Percentiles rank a stretch among this genome's conserved stretches.
These are phyloP conservation scores for Cylloceria caligata DNA, from an alignment of 2,888 invertebrate genomes.

Conservation along the genomic window DNA sequence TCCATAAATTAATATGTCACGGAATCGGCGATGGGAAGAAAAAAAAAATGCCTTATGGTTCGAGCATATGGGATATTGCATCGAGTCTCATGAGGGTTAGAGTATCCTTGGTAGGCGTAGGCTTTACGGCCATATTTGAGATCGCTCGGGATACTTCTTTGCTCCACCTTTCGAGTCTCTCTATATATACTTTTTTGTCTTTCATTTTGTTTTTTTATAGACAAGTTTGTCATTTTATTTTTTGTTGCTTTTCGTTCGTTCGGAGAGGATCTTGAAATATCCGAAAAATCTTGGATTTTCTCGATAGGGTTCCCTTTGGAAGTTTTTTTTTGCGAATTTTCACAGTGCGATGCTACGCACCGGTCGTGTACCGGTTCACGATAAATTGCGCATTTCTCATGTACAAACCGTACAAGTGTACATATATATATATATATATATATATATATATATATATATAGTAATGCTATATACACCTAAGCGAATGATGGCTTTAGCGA, in stretches of 20 bases:
- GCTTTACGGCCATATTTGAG: slow-evolving; percentile 73
- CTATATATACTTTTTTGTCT: slow-evolving; percentile 19
- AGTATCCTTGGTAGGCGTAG: slow-evolving; percentile 65
- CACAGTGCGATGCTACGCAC: slow-evolving; percentile 11
- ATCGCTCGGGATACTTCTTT: slow-evolving; percentile 44
- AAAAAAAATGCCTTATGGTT: slow-evolving; percentile 23
- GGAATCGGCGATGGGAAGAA: slow-evolving; percentile 45
- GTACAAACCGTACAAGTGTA: too few relatives aligned
- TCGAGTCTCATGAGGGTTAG: slow-evolving; percentile 34
- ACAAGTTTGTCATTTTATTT: slow-evolving; percentile 52
- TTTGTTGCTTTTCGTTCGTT: slow-evolving; percentile 65
- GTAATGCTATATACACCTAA: slow-evolving; percentile 40
- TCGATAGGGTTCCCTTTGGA: slow-evolving; percentile 64
- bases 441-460: slow-evolving; percentile 57
- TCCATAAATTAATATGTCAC: slow-evolving; percentile 64
- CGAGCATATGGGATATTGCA: slow-evolving; percentile 30
- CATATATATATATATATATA: slow-evolving; percentile 57
- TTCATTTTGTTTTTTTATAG: slow-evolving; percentile 30
- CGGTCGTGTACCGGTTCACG: slow-evolving; percentile 1
- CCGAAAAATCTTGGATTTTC: slow-evolving; percentile 41
- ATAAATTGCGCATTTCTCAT: slow-evolving; percentile 48
- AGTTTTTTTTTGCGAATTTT: slow-evolving; percentile 30
- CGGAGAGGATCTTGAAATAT: slow-evolving; percentile 39
- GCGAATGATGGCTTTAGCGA: slow-evolving; percentile 53
- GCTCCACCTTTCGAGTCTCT: slow-evolving; percentile 70